A percentile compares a stretch with the other conserved stretches of the same genome.
Conservation (phyloP, 92 coral and sea anemone genomes). For the Blastomussa wellsi region DNA sequence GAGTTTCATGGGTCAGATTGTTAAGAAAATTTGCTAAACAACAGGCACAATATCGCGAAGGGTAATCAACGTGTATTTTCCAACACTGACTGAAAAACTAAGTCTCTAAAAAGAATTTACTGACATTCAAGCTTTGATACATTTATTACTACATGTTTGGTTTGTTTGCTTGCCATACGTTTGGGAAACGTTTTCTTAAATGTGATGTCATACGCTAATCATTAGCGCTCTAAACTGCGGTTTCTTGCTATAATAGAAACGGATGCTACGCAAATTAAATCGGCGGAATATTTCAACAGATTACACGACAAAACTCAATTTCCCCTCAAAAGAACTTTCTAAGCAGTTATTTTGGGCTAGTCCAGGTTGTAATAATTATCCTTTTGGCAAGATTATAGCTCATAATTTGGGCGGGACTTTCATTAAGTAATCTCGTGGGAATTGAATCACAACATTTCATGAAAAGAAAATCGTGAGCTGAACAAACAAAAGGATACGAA, state of each 20-base stretch:
- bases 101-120: background rate
- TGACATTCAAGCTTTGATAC: background rate
- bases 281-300: background rate
- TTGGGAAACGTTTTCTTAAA: background rate
- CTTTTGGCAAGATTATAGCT: background rate
- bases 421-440: background rate
- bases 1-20: background rate
- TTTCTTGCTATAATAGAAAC: background rate
- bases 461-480: background rate
- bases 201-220: background rate
- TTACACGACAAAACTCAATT: background rate
- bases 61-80: background rate
- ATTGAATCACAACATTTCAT: background rate
- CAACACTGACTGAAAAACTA: background rate
- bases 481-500: background rate
- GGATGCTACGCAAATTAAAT: background rate
- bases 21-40: background rate
- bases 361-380: background rate
- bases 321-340: background rate
- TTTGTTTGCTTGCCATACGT: background rate
- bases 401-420: slow-evolving; percentile 24
- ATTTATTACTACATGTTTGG: background rate
- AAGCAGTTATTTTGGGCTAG: background rate
- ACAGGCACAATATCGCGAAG: background rate
- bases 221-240: background rate